Percentiles rank a stretch among this genome's conserved stretches.
Evolutionary conservation across 2,113 vertebrate species (phyloP).

Genomic region (Caranx melampygus): DNA sequence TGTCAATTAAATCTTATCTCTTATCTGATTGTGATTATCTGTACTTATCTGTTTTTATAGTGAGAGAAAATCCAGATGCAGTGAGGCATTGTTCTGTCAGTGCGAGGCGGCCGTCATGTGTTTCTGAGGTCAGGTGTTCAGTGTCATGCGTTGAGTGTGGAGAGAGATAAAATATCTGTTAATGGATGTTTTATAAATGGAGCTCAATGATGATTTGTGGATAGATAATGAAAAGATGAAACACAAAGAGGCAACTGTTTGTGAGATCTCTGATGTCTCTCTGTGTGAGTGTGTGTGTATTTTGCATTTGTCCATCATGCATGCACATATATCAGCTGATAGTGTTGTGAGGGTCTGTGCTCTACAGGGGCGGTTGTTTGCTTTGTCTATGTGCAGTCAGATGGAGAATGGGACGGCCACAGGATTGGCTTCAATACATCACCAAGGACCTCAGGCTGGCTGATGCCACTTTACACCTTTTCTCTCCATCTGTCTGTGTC

Average conservation of each 20-base stretch:
- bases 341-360: conserved; percentile 11
- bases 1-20: background rate
- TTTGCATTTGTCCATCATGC: conserved; percentile 19
- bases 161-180: conserved; percentile 27
- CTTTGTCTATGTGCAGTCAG: conserved; percentile 12
- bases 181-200: conserved; percentile 26
- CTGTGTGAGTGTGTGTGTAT: background rate
- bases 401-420: conserved; percentile 39
- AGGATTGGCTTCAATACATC: conserved; percentile 58
- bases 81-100: background rate
- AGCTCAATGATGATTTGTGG: conserved; percentile 27
- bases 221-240: conserved; percentile 8
- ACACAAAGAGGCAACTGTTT: conserved; percentile 54
- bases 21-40: no score
- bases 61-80: background rate
- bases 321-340: conserved; percentile 17
- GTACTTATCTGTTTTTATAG: background rate
- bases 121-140: conserved; percentile 15
- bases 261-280: conserved; percentile 13
- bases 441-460: conserved; percentile 37
- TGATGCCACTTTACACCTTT: conserved; percentile 37
- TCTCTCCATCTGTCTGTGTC: conserved; percentile 1
- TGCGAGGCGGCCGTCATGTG: conserved; percentile 21
- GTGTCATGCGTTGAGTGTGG: conserved; percentile 31
- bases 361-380: conserved; percentile 21